A percentile compares a stretch with the other conserved stretches of the same genome.
Conservation (phyloP, 2,113 vertebrate species). For the Lamprotornis superbus region DNA sequence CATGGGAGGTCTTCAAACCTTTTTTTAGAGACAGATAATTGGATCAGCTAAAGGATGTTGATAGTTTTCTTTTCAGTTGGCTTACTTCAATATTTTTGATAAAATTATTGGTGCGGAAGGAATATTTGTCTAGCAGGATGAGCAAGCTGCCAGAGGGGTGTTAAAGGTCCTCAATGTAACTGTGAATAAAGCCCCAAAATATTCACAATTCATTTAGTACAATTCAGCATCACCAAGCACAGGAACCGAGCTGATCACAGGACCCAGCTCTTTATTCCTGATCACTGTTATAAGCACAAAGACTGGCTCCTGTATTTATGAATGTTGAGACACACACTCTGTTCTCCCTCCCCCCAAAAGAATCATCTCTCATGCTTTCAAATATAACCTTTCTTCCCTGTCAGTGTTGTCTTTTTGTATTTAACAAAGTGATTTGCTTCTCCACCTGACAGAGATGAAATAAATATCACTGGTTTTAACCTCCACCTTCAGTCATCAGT, state of each 20-base stretch:
- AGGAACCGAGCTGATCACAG: background rate
- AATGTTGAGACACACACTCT: background rate
- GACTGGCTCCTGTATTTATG: background rate
- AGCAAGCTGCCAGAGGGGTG: background rate
- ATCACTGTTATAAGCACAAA: background rate
- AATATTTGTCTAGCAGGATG: background rate
- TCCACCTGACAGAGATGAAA: background rate
- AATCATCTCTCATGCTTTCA: background rate
- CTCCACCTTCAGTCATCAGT: background rate
- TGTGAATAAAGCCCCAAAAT: background rate
- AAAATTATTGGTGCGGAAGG: background rate
- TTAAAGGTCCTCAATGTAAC: background rate
- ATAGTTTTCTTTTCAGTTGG: conserved; percentile 62
- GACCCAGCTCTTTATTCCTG: background rate
- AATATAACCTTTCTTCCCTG: background rate
- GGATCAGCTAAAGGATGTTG: conserved; percentile 51
- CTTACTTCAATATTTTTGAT: conserved; percentile 39
- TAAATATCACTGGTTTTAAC: background rate
- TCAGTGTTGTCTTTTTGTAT: background rate
- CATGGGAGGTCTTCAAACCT: conserved; percentile 71
- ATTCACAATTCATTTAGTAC: background rate
- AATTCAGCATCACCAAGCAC: background rate
- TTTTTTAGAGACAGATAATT: conserved; percentile 74
- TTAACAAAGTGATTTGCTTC: background rate
- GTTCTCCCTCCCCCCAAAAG: background rate